phyloP scores from a whole-genome alignment of 2,797 vertebrate species.

The Balearica regulorum region DNA sequence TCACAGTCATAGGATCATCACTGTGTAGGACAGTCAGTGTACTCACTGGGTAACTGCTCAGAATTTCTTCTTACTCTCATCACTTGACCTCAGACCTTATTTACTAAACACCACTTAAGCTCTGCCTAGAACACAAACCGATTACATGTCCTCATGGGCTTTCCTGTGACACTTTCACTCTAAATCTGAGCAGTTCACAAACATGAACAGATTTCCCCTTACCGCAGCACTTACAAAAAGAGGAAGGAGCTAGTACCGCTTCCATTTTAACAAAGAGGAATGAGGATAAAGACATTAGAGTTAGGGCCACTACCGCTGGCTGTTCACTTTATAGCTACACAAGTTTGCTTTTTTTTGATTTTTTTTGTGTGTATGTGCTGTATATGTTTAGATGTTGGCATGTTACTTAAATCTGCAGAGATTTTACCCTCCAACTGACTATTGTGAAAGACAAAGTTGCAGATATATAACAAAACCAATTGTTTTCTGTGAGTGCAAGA shows the following conservation, averaged over 20 bases:
- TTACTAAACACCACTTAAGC: conserved; percentile 46
- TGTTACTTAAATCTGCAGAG: not conserved
- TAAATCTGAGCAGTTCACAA: not conserved
- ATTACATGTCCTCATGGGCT: conserved; percentile 32
- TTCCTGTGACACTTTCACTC: conserved; percentile 43
- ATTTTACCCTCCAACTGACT: not conserved
- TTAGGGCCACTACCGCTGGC: not conserved
- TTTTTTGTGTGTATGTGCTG: not conserved
- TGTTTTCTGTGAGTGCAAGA: not conserved
- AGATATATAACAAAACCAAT: not conserved
- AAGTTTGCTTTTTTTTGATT: not conserved
- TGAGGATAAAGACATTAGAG: not conserved
- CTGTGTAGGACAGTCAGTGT: not conserved
- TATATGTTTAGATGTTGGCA: not conserved
- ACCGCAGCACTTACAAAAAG: not conserved
- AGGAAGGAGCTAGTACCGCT: not conserved
- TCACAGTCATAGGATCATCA: not conserved
- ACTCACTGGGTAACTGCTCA: not conserved
- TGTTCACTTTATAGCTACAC: not conserved
- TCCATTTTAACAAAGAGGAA: not conserved
- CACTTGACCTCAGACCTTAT: conserved; percentile 41
- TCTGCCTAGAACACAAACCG: conserved; percentile 9
- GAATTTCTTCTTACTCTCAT: conserved; percentile 11
- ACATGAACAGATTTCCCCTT: not conserved
- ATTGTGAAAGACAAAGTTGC: not conserved